Evolutionary conservation across 2,888 invertebrate genomes (phyloP).

Genomic region (Cantharis flavilabris): DNA sequence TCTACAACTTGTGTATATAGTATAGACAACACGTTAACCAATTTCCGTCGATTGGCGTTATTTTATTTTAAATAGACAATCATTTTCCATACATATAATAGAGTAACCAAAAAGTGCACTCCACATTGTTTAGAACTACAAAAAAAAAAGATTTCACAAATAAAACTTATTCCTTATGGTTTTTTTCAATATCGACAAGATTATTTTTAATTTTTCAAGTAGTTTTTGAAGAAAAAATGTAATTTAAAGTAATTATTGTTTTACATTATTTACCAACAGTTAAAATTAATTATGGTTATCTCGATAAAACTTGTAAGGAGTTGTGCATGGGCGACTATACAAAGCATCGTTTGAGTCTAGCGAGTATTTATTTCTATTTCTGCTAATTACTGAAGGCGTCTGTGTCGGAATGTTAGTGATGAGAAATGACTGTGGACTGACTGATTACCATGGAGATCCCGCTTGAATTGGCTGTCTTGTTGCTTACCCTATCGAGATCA

Average conservation of each 20-base stretch:
- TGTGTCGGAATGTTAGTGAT: slow-evolving; percentile 52
- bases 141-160: no score
- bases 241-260: background rate
- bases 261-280: background rate
- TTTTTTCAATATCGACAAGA: no score
- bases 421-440: slow-evolving; percentile 54
- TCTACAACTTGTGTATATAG: no score
- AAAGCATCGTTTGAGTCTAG: slow-evolving; percentile 40
- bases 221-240: background rate
- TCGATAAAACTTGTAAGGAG: slow-evolving; percentile 24
- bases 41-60: no score
- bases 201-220: no score
- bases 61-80: no score
- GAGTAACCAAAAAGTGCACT: no score
- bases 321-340: slow-evolving; percentile 37
- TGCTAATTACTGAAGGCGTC: slow-evolving; percentile 56
- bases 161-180: no score
- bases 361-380: slow-evolving; percentile 54
- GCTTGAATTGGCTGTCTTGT: slow-evolving; percentile 20
- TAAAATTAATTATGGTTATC: slow-evolving; percentile 11
- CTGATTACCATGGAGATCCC: slow-evolving; percentile 55
- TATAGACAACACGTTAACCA: no score
- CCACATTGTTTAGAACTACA: no score
- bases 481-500: slow-evolving; percentile 14
- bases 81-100: no score